Conservation (phyloP, 2,113 vertebrate species). For the Naja naja region DNA sequence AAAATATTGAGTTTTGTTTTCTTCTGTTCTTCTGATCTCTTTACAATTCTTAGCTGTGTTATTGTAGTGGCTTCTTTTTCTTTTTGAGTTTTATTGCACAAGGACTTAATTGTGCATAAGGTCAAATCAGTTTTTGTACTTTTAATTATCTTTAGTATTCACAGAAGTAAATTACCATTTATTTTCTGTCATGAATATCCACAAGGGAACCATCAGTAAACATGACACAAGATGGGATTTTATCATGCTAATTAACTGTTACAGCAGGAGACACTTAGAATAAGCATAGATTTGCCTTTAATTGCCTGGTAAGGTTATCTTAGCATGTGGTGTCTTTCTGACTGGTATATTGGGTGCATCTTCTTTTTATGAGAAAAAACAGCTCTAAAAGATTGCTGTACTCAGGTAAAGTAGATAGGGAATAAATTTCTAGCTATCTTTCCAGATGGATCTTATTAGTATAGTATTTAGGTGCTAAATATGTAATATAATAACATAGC, state of each 20-base stretch:
- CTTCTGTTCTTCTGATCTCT: conserved; percentile 24
- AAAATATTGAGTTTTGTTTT: conserved; percentile 9
- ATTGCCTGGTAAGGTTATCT: conserved; percentile 24
- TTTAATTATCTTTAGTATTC: conserved; percentile 31
- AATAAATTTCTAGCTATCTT: background rate
- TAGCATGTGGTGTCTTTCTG: conserved; percentile 8
- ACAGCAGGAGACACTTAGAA: conserved; percentile 22
- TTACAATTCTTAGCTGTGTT: conserved; percentile 34
- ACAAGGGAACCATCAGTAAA: conserved; percentile 25
- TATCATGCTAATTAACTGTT: conserved; percentile 32
- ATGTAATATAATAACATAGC: background rate
- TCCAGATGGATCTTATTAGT: background rate
- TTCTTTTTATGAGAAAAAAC: background rate
- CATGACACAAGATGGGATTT: conserved; percentile 37
- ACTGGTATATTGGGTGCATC: conserved; percentile 16
- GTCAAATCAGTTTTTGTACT: conserved; percentile 31
- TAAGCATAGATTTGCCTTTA: conserved; percentile 32
- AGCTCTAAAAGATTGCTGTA: conserved; percentile 25
- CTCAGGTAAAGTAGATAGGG: background rate
- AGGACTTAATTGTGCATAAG: conserved; percentile 16
- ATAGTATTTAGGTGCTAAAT: background rate
- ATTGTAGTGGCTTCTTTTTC: conserved; percentile 37
- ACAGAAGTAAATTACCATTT: conserved; percentile 23
- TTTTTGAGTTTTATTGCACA: conserved; percentile 16
- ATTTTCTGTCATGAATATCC: conserved; percentile 25